Percentiles rank a stretch among this genome's conserved stretches.
Evolutionary conservation across 2,888 invertebrate species (phyloP).

Genomic region (Scaptomyza parva): DNA sequence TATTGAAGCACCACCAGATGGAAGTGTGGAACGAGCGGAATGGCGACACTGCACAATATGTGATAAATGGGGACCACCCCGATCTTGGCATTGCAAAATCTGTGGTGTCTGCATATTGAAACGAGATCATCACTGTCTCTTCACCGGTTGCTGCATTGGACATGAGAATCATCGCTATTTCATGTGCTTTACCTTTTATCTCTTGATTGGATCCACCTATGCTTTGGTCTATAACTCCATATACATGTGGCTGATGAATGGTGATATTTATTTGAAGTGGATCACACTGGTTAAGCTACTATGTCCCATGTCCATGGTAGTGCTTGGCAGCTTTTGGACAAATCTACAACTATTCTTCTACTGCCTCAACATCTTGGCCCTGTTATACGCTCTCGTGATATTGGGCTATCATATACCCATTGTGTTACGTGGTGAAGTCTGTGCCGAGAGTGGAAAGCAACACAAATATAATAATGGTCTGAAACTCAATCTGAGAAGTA

Average conservation of each 20-base stretch:
- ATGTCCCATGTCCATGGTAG: slow-evolving; percentile 90
- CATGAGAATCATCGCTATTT: slow-evolving; percentile 95
- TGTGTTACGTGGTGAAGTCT: slow-evolving; percentile 89
- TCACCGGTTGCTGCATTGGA: slow-evolving; percentile 95
- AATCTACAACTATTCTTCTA: slow-evolving; percentile 90
- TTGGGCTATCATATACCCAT: slow-evolving; percentile 90
- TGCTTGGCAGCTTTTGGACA: slow-evolving; percentile 88
- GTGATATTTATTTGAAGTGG: slow-evolving; percentile 81
- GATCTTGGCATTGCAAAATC: slow-evolving; percentile 95
- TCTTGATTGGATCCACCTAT: slow-evolving; percentile 90
- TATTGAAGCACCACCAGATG: slow-evolving; percentile 16
- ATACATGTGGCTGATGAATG: slow-evolving; percentile 86
- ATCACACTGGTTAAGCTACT: slow-evolving; percentile 88
- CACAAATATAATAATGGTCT: slow-evolving; percentile 89
- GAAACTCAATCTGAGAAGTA: slow-evolving; percentile 89
- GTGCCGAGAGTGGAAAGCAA: slow-evolving; percentile 83
- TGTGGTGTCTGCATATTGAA: slow-evolving; percentile 93
- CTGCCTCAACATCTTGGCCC: slow-evolving; percentile 89
- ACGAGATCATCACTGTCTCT: slow-evolving; percentile 95
- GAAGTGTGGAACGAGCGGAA: slow-evolving; percentile 12
- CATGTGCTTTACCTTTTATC: slow-evolving; percentile 90
- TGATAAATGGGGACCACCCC: slow-evolving; percentile 90
- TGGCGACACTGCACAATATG: slow-evolving; percentile 93
- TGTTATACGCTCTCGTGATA: slow-evolving; percentile 89
- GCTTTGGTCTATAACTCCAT: slow-evolving; percentile 89